Conservation (phyloP, 2,113 vertebrate genomes). For the Silurus asotus region DNA sequence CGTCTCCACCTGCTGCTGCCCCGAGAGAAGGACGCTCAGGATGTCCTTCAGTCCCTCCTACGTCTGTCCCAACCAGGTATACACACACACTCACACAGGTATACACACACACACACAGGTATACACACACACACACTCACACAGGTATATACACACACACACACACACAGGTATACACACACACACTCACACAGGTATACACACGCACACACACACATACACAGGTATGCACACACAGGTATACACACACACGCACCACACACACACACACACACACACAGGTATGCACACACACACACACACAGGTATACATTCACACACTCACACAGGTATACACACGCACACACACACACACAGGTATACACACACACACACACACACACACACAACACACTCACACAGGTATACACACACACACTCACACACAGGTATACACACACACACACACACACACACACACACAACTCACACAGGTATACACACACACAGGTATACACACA, state of each 20-base stretch:
- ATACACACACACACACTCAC: not conserved
- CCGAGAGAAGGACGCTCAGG: conserved; percentile 74
- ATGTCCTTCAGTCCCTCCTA: conserved; percentile 77
- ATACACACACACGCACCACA: not conserved
- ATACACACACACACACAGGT: not conserved
- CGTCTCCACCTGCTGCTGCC: conserved; percentile 75
- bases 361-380: not conserved
- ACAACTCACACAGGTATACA: not conserved
- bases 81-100: not conserved
- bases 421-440: not conserved
- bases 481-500: too few relatives aligned
- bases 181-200: too few relatives aligned
- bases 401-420: not conserved
- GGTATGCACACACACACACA: not conserved
- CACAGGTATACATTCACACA: too few relatives aligned
- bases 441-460: not conserved
- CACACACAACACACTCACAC: not conserved
- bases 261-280: not conserved
- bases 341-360: not conserved
- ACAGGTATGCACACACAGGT: too few relatives aligned
- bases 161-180: too few relatives aligned
- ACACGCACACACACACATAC: too few relatives aligned
- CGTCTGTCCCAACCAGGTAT: conserved; percentile 80
- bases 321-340: not conserved
- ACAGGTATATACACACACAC: not conserved